These are phyloP conservation scores for Austrofundulus limnaeus DNA, from an alignment of 2,113 vertebrate species.

Conservation along the genomic window DNA sequence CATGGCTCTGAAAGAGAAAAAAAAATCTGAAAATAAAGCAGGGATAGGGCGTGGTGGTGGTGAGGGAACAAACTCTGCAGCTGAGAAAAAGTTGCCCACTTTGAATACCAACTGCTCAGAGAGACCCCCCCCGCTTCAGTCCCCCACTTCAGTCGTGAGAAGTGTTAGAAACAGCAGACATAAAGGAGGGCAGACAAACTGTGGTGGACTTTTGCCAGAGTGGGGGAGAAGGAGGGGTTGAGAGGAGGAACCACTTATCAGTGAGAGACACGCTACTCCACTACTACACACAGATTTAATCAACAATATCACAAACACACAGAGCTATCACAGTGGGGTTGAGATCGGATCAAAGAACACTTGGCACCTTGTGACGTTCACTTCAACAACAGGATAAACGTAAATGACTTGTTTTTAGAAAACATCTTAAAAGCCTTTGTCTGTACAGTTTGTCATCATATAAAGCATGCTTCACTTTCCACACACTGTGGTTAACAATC, in stretches of 20 bases:
- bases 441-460: neutral
- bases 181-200: conserved; percentile 29
- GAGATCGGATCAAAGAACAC: conserved; percentile 11
- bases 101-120: conserved; percentile 44
- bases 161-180: neutral
- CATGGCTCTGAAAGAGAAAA: neutral
- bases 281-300: neutral
- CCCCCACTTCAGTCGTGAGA: conserved; percentile 13
- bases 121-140: conserved; percentile 39
- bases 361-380: conserved; percentile 7
- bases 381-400: neutral
- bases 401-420: too few relatives aligned
- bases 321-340: conserved; percentile 11
- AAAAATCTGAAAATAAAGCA: neutral
- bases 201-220: conserved; percentile 39
- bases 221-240: neutral
- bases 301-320: neutral
- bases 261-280: neutral
- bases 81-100: conserved; percentile 26
- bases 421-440: neutral
- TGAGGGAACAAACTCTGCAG: conserved; percentile 14
- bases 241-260: conserved; percentile 18
- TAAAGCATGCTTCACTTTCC: neutral
- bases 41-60: neutral
- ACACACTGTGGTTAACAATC: conserved; percentile 55